phyloP scores from a whole-genome alignment of 2,113 vertebrate species.

The Speoplatyrhinus poulsoni region DNA sequence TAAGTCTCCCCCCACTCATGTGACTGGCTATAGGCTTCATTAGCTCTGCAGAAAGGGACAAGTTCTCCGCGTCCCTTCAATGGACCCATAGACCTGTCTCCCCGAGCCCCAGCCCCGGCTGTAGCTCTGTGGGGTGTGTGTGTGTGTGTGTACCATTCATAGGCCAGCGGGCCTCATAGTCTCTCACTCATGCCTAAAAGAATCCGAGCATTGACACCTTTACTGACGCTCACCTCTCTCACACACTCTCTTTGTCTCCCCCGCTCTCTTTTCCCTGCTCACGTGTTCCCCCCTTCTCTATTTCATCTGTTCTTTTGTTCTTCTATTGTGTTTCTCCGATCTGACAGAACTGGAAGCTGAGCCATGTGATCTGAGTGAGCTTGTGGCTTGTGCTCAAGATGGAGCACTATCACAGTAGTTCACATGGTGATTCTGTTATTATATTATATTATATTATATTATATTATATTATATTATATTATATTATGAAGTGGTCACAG shows the following conservation, averaged over 20 bases:
- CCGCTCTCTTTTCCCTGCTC: slow-evolving; percentile 30
- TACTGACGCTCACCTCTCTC: slow-evolving; percentile 50
- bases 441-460: too few relatives aligned
- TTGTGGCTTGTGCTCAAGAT: too few relatives aligned
- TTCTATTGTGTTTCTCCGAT: background rate
- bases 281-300: slow-evolving; percentile 35
- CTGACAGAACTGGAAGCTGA: background rate
- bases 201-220: slow-evolving; percentile 66
- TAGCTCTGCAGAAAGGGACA: slow-evolving; percentile 76
- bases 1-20: slow-evolving; percentile 68
- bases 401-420: too few relatives aligned
- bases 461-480: too few relatives aligned
- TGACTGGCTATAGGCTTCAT: slow-evolving; percentile 75
- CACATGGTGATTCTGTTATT: too few relatives aligned
- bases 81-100: slow-evolving; percentile 73
- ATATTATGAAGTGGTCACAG: background rate
- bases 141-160: slow-evolving; percentile 40
- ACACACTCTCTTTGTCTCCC: slow-evolving; percentile 40
- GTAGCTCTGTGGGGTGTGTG: slow-evolving; percentile 43
- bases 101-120: slow-evolving; percentile 54
- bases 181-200: slow-evolving; percentile 70
- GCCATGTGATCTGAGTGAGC: too few relatives aligned
- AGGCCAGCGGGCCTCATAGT: slow-evolving; percentile 51
- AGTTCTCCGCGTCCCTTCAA: slow-evolving; percentile 67
- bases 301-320: slow-evolving; percentile 42